Conservation (phyloP, 2,113 vertebrate genomes). For the Nannobrachium achirus region DNA sequence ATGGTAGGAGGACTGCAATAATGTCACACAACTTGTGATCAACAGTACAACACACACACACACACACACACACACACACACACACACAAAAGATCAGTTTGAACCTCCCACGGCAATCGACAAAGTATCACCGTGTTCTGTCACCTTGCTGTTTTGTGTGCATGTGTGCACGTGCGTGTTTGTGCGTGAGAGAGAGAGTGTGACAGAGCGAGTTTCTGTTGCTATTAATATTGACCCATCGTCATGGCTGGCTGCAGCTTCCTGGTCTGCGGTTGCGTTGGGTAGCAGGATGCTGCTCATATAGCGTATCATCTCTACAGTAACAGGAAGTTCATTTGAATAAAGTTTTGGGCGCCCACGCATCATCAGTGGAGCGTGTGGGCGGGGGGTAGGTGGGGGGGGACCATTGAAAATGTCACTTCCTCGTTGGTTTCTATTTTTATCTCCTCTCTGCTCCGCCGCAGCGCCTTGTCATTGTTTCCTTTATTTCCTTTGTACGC, state of each 20-base stretch:
- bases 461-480: conserved; percentile 52
- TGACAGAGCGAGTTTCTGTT: conserved; percentile 43
- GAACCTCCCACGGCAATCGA: too few relatives aligned
- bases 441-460: conserved; percentile 48
- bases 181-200: neutral
- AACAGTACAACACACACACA: too few relatives aligned
- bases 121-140: too few relatives aligned
- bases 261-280: conserved; percentile 5
- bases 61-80: too few relatives aligned
- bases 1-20: too few relatives aligned
- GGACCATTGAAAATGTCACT: conserved; percentile 76
- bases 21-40: too few relatives aligned
- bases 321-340: too few relatives aligned
- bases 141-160: neutral
- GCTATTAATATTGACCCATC: conserved; percentile 38
- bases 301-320: too few relatives aligned
- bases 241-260: conserved; percentile 51
- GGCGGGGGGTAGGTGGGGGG: conserved; percentile 52
- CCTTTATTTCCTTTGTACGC: conserved; percentile 34
- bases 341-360: conserved; percentile 47
- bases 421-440: conserved; percentile 80
- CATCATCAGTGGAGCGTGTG: conserved; percentile 65
- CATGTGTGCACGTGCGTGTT: neutral
- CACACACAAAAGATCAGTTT: too few relatives aligned
- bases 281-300: too few relatives aligned